phyloP scores from a whole-genome alignment of 1,140 invertebrate species.

The Epicauta chinensis region DNA sequence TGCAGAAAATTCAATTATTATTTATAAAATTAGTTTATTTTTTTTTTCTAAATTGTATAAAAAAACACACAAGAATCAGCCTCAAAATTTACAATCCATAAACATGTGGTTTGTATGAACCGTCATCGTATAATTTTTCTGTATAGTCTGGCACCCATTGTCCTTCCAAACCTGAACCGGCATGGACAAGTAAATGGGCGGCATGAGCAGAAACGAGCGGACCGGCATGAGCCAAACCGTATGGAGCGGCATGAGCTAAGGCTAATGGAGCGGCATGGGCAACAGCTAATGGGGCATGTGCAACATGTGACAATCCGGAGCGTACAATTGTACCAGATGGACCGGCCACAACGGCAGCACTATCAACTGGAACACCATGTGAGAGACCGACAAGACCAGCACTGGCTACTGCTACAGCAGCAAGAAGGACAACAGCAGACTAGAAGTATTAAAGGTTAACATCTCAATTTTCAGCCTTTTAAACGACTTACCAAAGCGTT shows the following conservation, averaged over 20 bases:
- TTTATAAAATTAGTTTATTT: too few relatives aligned
- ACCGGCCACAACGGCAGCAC: conserved; percentile 9
- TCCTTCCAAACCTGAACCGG: conserved; percentile 30
- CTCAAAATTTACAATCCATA: conserved; percentile 9
- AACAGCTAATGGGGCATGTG: background rate
- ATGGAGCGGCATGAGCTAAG: conserved; percentile 15
- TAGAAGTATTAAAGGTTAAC: background rate
- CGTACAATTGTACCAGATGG: conserved; percentile 9
- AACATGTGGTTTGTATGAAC: conserved; percentile 30
- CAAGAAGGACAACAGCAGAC: conserved; percentile 9
- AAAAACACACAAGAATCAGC: background rate
- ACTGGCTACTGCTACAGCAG: conserved; percentile 7
- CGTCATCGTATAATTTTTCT: conserved; percentile 33
- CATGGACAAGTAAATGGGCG: conserved; percentile 1
- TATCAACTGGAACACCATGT: background rate
- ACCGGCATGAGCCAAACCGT: conserved; percentile 2
- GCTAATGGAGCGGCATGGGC: conserved; percentile 3
- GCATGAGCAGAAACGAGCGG: background rate
- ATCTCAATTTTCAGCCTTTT: background rate
- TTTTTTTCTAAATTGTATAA: too few relatives aligned
- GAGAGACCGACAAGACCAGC: conserved; percentile 5
- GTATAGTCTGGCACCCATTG: conserved; percentile 29
- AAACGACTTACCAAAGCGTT: conserved; percentile 10
- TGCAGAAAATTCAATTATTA: too few relatives aligned
- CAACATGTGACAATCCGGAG: background rate